phyloP scores from a whole-genome alignment of 2,888 invertebrate genomes.

The Drosophila limbata region DNA sequence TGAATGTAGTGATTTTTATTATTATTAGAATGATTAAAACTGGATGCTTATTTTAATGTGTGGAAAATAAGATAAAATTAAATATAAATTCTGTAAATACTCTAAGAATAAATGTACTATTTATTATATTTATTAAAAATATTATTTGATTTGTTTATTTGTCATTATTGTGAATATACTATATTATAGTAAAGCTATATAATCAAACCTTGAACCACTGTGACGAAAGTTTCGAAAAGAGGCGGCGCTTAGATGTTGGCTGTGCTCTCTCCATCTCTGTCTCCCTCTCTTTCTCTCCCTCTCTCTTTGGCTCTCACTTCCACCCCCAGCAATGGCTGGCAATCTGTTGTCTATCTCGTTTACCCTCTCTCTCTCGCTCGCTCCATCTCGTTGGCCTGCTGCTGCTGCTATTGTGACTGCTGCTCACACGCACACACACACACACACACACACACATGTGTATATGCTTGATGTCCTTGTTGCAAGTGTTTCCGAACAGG shows the following conservation, averaged over 20 bases:
- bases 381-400: slow-evolving; percentile 26
- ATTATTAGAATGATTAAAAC: no score
- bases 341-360: slow-evolving; percentile 64
- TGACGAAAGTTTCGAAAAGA: slow-evolving; percentile 55
- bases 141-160: no score
- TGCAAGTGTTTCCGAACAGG: slow-evolving; percentile 84
- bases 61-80: no score
- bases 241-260: slow-evolving; percentile 51
- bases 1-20: no score
- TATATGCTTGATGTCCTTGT: slow-evolving; percentile 76
- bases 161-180: no score
- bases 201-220: slow-evolving; percentile 29
- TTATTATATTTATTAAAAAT: no score
- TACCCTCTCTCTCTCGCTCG: slow-evolving; percentile 24
- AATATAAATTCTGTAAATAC: no score
- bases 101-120: no score
- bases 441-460: background rate
- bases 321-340: slow-evolving; percentile 40
- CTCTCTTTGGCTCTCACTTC: slow-evolving; percentile 28
- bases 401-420: slow-evolving; percentile 11
- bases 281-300: background rate
- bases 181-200: no score
- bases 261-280: slow-evolving; percentile 6
- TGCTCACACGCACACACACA: slow-evolving; percentile 10
- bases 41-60: no score